A percentile compares a stretch with the other conserved stretches of the same genome.
Conservation (phyloP, 2,113 vertebrate species). For the Xiphorhynchus elegans region DNA sequence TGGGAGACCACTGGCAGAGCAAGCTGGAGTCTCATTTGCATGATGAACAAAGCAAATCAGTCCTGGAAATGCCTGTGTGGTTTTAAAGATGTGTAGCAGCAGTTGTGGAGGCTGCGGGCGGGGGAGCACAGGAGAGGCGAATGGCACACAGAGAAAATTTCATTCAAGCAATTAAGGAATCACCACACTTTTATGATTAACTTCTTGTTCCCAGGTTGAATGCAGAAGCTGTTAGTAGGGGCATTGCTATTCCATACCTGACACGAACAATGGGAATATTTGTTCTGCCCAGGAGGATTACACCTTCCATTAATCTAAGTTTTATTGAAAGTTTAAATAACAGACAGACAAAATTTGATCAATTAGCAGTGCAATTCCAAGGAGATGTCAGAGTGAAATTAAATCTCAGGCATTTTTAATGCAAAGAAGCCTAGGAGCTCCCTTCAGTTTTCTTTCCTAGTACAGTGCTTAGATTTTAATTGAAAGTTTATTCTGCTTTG, state of each 20-base stretch:
- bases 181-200: slow-evolving; percentile 62
- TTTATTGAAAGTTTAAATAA: slow-evolving; percentile 84
- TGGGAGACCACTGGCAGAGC: neutral
- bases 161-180: slow-evolving; percentile 72
- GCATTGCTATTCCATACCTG: slow-evolving; percentile 72
- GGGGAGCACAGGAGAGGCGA: slow-evolving; percentile 1
- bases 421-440: slow-evolving; percentile 51
- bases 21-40: neutral
- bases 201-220: slow-evolving; percentile 64
- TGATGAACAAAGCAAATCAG: neutral
- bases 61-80: neutral
- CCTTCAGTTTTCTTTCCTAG: slow-evolving; percentile 63
- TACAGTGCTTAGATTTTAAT: slow-evolving; percentile 69
- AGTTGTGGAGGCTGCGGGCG: neutral
- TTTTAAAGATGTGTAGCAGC: neutral
- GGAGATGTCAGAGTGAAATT: slow-evolving; percentile 75
- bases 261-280: slow-evolving; percentile 75
- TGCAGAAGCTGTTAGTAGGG: slow-evolving; percentile 58
- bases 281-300: slow-evolving; percentile 78
- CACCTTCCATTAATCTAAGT: slow-evolving; percentile 80
- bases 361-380: slow-evolving; percentile 78
- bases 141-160: slow-evolving; percentile 32
- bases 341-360: slow-evolving; percentile 81
- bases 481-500: slow-evolving; percentile 73
- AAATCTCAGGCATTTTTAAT: slow-evolving; percentile 59